Base-by-base conservation (phyloP, 2,113 vertebrate genomes). In the Vicugna pacos region DNA sequence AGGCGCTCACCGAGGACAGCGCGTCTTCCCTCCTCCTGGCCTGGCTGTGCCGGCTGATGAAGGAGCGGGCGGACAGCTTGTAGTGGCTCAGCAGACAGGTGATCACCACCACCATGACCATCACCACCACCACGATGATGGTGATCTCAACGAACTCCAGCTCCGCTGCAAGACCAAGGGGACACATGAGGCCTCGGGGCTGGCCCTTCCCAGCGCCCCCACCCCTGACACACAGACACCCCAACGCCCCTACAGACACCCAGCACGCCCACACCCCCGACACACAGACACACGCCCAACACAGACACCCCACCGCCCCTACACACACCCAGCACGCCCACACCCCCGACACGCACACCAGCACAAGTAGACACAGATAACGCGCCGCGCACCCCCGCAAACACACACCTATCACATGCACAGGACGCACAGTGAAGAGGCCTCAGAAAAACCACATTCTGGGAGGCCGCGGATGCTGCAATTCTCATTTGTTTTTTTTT, bases 141-240 rank as follows among this genome's bases (percentile, higher is more conserved):
- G 99, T 98, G 98, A 99, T 99, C 99, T 99, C 99, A 95, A 99
- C 99, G 82, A 99, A 99, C 99, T 99, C 99, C 99, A 99, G 98
- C 98, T 99, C 99, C 98, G 99, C 99, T 99, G 96, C 26, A 98
- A 96, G 88, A 97, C 12, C 93, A 70, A 98, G 85, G 95, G 35
- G 7, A 48, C 38, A 16, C 24, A 30, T 98, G 91, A 98, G 97
- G 20, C 4, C 32, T 0, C 17, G n/a, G 70, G 38, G 72, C 30
- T 0, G 6, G 48, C 35, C 19, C 35, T 20, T 4, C 50, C 3
- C 65, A 82, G 11, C 4, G 12, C 16, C 9, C 54, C 9, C 32
- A 7, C 20, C 30, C 60, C 42, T 28, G 2, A 3, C 52, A 24
- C 48, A 24, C 28, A 6, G 10, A 22, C 62, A 3, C 42, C 32